Conservation (phyloP, 2,797 vertebrate species). For the Masticophis lateralis region DNA sequence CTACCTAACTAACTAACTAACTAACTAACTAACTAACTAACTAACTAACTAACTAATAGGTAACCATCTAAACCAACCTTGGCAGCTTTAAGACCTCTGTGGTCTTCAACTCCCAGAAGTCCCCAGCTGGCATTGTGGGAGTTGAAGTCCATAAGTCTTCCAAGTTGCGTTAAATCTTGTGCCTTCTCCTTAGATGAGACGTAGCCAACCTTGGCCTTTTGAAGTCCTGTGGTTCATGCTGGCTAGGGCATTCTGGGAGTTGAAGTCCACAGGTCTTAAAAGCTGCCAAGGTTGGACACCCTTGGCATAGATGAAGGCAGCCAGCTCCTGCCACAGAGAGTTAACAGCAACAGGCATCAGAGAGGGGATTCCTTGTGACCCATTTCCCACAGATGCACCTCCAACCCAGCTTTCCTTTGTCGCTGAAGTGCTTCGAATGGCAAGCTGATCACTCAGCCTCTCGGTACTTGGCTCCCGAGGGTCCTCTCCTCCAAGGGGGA, state of each 20-base stretch:
- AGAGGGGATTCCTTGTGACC: neutral
- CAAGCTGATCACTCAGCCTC: neutral
- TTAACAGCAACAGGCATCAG: neutral
- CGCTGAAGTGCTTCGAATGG: neutral
- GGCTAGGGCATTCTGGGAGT: neutral
- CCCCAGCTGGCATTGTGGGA: neutral
- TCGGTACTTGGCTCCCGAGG: neutral
- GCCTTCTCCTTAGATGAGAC: too few species aligned
- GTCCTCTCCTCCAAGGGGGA: neutral
- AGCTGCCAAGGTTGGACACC: neutral
- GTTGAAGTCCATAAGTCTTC: neutral
- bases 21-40: neutral
- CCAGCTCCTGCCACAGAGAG: neutral
- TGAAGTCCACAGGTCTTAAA: neutral
- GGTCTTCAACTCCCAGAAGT: neutral
- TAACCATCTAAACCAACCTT: neutral
- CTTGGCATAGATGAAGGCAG: neutral
- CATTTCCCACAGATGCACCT: too few species aligned
- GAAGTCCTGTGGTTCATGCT: too few species aligned
- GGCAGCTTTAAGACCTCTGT: neutral
- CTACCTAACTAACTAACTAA: too few species aligned
- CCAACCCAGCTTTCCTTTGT: neutral
- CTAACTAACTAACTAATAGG: too few species aligned
- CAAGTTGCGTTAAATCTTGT: too few species aligned
- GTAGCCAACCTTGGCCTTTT: too few species aligned